Evolutionary conservation across 2,113 vertebrate genomes (phyloP), one percentile per base, ranked within the genome.

Genomic region (Sciurus niger): DNA sequence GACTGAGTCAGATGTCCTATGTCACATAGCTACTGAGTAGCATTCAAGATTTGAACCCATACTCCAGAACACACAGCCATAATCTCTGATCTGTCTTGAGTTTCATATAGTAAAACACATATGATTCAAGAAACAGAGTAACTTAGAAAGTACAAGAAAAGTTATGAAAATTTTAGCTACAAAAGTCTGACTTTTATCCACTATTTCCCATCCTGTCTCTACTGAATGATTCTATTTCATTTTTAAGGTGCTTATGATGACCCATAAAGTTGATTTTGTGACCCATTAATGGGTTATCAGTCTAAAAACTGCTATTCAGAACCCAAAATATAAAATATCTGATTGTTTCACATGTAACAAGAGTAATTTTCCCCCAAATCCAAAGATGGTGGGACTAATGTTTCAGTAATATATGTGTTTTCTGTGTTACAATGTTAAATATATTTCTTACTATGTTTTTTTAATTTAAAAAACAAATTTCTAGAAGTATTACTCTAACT

Each of bases 301-400:
- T 18, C 37, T 94, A 40, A 51, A 84, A 95, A 92, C 65, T 43
- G n/a, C 73, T 92, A 70, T 65, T 92, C 32, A 89, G 34, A 92
- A 83, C 72, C 22, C 9, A 83, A 96, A 94, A 85, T 40, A 63
- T 80, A 58, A 95, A 30, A 40, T 83, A 65, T 3, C 68, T 85
- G 34, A 37, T 20, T 84, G 20, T 63, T 58, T 93, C 40, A 40
- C 53, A 67, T 80, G 20, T 88, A 37, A 72, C 48, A 70, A 79
- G 55, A n/a, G 43, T 80, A 53, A 83, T 79, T 92, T 90, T 97
- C 30, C 63, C 12, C 12, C 40, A 93, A 96, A 93, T 73, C 72
- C 51, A 89, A 60, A 93, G 46, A 40, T 82, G 0, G 51, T 25
- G 30, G 67, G 83, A 73, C 34, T 37, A 25, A 65, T 84, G 10